Evolutionary conservation across 2,797 vertebrate genomes (phyloP).

Genomic region (Cyclopterus lumpus): DNA sequence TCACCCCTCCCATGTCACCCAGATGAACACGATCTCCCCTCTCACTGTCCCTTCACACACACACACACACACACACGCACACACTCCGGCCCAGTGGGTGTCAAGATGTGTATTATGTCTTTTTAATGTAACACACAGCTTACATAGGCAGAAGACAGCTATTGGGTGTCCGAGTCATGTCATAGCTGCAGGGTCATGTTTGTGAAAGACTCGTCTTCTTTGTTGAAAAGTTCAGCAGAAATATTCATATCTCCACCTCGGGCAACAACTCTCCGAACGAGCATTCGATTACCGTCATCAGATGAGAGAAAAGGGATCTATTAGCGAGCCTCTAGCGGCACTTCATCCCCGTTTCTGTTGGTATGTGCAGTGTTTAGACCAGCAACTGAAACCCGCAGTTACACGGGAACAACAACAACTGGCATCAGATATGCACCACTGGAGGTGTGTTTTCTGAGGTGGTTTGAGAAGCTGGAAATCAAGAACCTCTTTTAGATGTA

Average conservation of each 20-base stretch:
- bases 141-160: conserved; percentile 25
- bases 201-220: conserved; percentile 28
- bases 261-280: conserved; percentile 18
- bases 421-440: too few relatives aligned
- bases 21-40: conserved; percentile 66
- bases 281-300: conserved; percentile 10
- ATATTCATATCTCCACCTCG: conserved; percentile 36
- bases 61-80: neutral
- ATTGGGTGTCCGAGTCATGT: conserved; percentile 42
- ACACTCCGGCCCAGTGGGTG: conserved; percentile 1
- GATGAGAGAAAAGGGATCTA: neutral
- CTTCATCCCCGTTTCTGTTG: conserved; percentile 35
- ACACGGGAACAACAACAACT: too few relatives aligned
- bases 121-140: conserved; percentile 29
- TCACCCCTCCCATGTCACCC: conserved; percentile 50
- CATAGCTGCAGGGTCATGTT: conserved; percentile 3
- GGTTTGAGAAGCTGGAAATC: neutral
- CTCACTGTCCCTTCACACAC: conserved; percentile 35
- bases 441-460: conserved; percentile 6
- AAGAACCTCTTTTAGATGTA: neutral
- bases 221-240: conserved; percentile 39
- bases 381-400: conserved; percentile 53
- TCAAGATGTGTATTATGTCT: conserved; percentile 22
- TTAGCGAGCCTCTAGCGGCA: neutral
- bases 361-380: conserved; percentile 58